Percentiles rank a stretch among this genome's conserved stretches.
These are phyloP conservation scores for Diarsia mendica DNA, from an alignment of 2,888 invertebrate genomes.

Conservation along the genomic window DNA sequence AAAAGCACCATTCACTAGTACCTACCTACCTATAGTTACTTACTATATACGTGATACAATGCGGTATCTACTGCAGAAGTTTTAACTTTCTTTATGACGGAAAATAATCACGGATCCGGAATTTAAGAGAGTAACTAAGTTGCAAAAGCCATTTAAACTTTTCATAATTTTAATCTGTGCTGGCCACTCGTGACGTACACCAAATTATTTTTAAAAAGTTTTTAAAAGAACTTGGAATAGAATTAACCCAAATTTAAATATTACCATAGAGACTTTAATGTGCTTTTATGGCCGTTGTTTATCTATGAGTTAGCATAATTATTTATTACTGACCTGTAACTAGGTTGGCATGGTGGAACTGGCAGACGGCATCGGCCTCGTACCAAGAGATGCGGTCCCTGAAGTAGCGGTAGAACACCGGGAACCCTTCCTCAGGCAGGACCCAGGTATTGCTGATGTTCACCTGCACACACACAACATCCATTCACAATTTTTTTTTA, in stretches of 20 bases:
- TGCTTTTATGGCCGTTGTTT: neutral
- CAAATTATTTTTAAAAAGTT: slow-evolving; percentile 69
- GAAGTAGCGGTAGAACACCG: slow-evolving; percentile 95
- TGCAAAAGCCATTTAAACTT: slow-evolving; percentile 78
- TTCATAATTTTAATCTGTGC: slow-evolving; percentile 69
- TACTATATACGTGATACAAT: slow-evolving; percentile 10
- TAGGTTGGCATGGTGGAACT: slow-evolving; percentile 95
- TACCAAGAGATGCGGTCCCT: slow-evolving; percentile 96
- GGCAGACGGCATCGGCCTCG: slow-evolving; percentile 95
- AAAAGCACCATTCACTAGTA: neutral
- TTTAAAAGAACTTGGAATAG: slow-evolving; percentile 30
- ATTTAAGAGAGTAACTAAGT: slow-evolving; percentile 73
- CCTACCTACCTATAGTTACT: neutral
- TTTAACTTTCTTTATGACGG: slow-evolving; percentile 62
- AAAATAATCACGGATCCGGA: slow-evolving; percentile 70
- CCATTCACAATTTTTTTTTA: neutral
- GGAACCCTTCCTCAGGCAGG: slow-evolving; percentile 94
- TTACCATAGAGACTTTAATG: slow-evolving; percentile 12
- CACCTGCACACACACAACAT: slow-evolving; percentile 88
- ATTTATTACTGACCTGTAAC: slow-evolving; percentile 92
- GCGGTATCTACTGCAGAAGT: slow-evolving; percentile 48
- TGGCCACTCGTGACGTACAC: slow-evolving; percentile 62
- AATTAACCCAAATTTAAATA: slow-evolving; percentile 44
- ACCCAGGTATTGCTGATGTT: slow-evolving; percentile 96
- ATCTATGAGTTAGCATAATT: neutral